Conservation (phyloP, 1,140 invertebrate species). For the Drosophila prosaltans region DNA sequence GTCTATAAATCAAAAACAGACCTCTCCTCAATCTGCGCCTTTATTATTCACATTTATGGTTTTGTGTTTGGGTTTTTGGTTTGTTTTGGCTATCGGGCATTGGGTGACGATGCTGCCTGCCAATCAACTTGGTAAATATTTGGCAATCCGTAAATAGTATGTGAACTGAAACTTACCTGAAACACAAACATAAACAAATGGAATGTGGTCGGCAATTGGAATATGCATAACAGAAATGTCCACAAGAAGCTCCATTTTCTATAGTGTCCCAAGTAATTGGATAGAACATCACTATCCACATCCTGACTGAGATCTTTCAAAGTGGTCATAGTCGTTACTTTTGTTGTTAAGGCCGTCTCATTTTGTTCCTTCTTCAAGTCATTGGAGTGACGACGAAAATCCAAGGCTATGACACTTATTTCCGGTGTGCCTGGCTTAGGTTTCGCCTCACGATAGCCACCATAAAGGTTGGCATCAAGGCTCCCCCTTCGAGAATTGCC, state of each 20-base stretch:
- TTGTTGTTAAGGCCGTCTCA: background rate
- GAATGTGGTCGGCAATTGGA: constrained; percentile 83
- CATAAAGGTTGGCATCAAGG: constrained; percentile 77
- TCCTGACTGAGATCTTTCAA: constrained; percentile 83
- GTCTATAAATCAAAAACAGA: constrained; percentile 8
- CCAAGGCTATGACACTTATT: constrained; percentile 80
- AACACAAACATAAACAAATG: constrained; percentile 82
- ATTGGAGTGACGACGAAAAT: constrained; percentile 76
- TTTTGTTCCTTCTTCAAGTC: constrained; percentile 70
- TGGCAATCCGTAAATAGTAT: constrained; percentile 43
- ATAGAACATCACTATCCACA: constrained; percentile 85
- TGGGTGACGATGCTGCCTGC: constrained; percentile 32
- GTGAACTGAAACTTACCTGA: constrained; percentile 71
- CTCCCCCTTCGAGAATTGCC: constrained; percentile 62
- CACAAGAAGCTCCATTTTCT: constrained; percentile 89
- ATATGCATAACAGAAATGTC: constrained; percentile 87
- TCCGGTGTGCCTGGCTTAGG: constrained; percentile 73
- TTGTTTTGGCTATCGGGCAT: constrained; percentile 10
- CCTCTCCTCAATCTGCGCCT: constrained; percentile 1
- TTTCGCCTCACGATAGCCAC: constrained; percentile 74
- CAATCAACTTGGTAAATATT: constrained; percentile 73
- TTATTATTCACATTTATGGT: constrained; percentile 6
- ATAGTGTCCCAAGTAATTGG: constrained; percentile 87
- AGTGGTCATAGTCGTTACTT: background rate
- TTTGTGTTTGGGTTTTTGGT: constrained; percentile 8